These are phyloP conservation scores for Apus apus DNA, from an alignment of 2,113 vertebrate species.

Conservation along the genomic window DNA sequence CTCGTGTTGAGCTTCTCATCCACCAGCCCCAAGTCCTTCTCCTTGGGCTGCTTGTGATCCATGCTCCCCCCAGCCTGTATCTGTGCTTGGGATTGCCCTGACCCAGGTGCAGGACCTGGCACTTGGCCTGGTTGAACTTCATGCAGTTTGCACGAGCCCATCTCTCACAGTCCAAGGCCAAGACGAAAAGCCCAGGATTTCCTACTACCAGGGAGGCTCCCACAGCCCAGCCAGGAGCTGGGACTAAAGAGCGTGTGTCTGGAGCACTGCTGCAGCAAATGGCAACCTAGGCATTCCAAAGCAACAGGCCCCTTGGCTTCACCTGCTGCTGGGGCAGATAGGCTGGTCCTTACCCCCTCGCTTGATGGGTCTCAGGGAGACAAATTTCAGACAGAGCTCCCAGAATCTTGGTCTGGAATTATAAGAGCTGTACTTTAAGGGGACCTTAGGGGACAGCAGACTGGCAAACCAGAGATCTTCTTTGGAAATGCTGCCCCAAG, in stretches of 20 bases:
- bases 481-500: not conserved
- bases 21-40: too few species aligned
- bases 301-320: not conserved
- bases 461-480: not conserved
- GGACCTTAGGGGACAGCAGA: not conserved
- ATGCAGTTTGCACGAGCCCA: too few species aligned
- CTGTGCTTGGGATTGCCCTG: too few species aligned
- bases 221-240: not conserved
- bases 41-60: too few species aligned
- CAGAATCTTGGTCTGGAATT: not conserved
- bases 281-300: not conserved
- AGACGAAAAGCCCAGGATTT: not conserved
- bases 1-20: too few species aligned
- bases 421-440: not conserved
- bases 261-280: not conserved
- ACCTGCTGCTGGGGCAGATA: not conserved
- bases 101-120: too few species aligned
- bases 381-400: not conserved
- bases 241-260: accelerated
- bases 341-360: not conserved
- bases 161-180: not conserved
- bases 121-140: too few species aligned
- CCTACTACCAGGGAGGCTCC: not conserved
- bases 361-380: not conserved
- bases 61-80: too few species aligned